Evolutionary conservation across 1,140 invertebrate species (phyloP).

Genomic region (Drosophila guanche): DNA sequence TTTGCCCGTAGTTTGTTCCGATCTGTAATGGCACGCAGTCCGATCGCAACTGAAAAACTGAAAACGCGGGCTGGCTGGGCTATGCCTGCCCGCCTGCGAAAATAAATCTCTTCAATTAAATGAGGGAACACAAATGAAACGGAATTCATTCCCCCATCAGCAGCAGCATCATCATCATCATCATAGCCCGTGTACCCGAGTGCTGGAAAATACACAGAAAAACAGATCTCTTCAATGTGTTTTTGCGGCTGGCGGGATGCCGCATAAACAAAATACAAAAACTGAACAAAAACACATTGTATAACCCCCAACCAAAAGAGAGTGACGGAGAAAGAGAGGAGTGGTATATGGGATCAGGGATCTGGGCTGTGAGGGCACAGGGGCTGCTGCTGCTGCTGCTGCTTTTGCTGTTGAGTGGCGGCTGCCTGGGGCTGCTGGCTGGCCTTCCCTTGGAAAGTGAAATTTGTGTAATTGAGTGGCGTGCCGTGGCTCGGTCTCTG

Average conservation of each 20-base stretch:
- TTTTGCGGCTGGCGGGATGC: slow-evolving; percentile 45
- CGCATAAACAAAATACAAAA: slow-evolving; percentile 49
- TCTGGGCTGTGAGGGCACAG: neutral
- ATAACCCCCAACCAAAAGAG: slow-evolving; percentile 39
- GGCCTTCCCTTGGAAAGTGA: slow-evolving; percentile 76
- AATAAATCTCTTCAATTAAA: slow-evolving; percentile 79
- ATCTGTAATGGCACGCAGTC: slow-evolving; percentile 47
- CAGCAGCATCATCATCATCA: neutral
- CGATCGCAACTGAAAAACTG: slow-evolving; percentile 64
- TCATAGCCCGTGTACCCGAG: neutral
- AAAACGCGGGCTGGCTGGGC: neutral
- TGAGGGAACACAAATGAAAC: slow-evolving; percentile 65
- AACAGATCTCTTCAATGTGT: slow-evolving; percentile 50
- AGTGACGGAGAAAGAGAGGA: slow-evolving; percentile 17
- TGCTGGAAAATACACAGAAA: slow-evolving; percentile 31
- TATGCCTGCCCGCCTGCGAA: slow-evolving; percentile 24
- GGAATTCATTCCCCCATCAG: slow-evolving; percentile 53
- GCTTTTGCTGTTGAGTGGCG: slow-evolving; percentile 41
- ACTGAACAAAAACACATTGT: slow-evolving; percentile 59
- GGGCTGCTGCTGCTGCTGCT: slow-evolving; percentile 1
- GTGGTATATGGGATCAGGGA: slow-evolving; percentile 2
- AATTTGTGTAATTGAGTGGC: slow-evolving; percentile 68
- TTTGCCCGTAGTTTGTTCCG: slow-evolving; percentile 19
- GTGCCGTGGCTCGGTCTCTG: neutral
- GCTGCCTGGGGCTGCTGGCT: neutral